These are phyloP conservation scores for Epizoanthus stellaris DNA, from an alignment of 92 coral and sea anemone species.

Conservation along the genomic window DNA sequence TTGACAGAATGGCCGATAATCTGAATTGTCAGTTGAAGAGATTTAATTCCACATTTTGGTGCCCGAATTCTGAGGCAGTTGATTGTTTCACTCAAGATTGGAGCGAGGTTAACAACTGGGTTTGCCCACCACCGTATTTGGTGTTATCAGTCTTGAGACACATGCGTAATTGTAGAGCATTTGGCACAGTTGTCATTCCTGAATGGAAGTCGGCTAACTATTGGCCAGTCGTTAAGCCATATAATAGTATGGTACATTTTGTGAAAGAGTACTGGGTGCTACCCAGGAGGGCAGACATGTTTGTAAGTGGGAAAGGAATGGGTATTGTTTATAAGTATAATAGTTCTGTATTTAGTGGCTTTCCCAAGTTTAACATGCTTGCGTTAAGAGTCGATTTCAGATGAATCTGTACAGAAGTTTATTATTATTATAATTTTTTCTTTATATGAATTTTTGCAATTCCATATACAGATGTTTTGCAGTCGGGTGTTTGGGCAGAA, in stretches of 20 bases:
- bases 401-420: not conserved
- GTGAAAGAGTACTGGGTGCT: too few relatives aligned
- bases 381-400: too few relatives aligned
- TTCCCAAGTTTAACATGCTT: too few relatives aligned
- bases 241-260: too few relatives aligned
- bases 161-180: conserved; percentile 56
- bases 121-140: conserved; percentile 59
- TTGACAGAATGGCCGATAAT: conserved; percentile 62
- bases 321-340: too few relatives aligned
- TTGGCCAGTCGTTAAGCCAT: conserved; percentile 34
- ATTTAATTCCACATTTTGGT: conserved; percentile 60
- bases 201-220: conserved; percentile 3
- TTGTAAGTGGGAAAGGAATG: too few relatives aligned
- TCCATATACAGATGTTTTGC: conserved; percentile 15
- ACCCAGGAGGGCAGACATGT: too few relatives aligned
- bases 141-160: conserved; percentile 52
- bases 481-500: conserved; percentile 34
- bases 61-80: conserved; percentile 61
- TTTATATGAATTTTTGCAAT: not conserved
- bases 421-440: not conserved
- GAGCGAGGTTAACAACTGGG: conserved; percentile 48
- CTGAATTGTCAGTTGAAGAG: conserved; percentile 45
- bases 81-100: conserved; percentile 66
- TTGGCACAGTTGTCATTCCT: conserved; percentile 40
- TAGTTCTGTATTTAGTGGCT: too few relatives aligned